Base-by-base conservation (phyloP, 2,888 invertebrate genomes). In the Monopis laevigella region DNA sequence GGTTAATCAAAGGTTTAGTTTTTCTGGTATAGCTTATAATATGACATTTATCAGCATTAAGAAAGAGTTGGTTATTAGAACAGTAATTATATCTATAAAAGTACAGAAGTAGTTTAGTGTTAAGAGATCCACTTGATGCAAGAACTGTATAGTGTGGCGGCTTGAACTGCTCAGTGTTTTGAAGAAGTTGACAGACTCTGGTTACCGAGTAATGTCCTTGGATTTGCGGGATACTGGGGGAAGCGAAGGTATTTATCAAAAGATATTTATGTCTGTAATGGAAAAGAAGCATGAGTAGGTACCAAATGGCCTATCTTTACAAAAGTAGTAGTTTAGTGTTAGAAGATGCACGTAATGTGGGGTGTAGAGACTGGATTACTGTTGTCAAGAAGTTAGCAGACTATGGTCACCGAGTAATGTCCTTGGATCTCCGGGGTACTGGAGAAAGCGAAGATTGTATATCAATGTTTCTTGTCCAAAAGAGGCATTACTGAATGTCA, bases 141-240 rank as follows among this genome's bases (percentile, higher is more conserved):
- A 63, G 62, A 0, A 62, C 66, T 26, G 49, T 73, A 0, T 73
- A 73, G 68, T 62, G 66, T 2, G 64, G 70, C 0, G 67, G 57
- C 28, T 78, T 75, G 78, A 54, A n/a, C n/a, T n/a, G n/a, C n/a
- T n/a, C n/a, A n/a, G n/a, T n/a, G 58, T 69, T 1, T 65, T 75
- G 4, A 51, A 62, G 10, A 51, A 58, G 16, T 46, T 80, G 14
- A 65, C 67, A 0, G 70, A 73, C 19, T 54, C 58, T 7, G 63
- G 62, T 10, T 58, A 73, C 47, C 70, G 72, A 46, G 67, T 78
- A 0, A 51, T 80, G 0, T 75, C 77, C 7, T 51, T 80, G 26
- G 78, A 80, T 36, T 52, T 80, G n/a, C 55, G 80, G 39, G 80
- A 78, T 0, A 72, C 73, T 0, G 44, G 44, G 18, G 40, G 26